These are phyloP conservation scores for Hemibagrus wyckioides DNA, from an alignment of 2,113 vertebrate species.

Conservation along the genomic window DNA sequence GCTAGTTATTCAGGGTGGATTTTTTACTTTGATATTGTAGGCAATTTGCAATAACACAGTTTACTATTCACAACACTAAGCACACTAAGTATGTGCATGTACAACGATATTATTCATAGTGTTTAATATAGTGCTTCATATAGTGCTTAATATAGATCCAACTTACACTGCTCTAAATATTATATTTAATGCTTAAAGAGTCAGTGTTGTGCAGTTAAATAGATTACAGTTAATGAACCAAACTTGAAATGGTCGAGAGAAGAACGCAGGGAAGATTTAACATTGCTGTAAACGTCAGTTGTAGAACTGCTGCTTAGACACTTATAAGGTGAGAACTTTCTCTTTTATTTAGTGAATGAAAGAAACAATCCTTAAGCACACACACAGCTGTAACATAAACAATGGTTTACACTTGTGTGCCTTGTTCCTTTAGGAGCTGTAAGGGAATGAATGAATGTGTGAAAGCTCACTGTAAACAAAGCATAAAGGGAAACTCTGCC, in stretches of 20 bases:
- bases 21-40: not conserved
- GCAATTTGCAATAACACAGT: too few species aligned
- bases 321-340: slow-evolving; percentile 6
- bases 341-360: not conserved
- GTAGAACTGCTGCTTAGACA: not conserved
- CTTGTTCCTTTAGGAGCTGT: slow-evolving; percentile 1
- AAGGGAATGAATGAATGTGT: slow-evolving; percentile 58
- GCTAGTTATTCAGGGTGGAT: not conserved
- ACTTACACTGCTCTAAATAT: not conserved
- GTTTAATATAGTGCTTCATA: not conserved
- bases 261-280: not conserved
- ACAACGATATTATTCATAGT: not conserved
- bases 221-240: not conserved
- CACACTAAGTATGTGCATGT: not conserved
- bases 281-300: not conserved
- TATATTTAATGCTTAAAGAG: not conserved
- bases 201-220: not conserved
- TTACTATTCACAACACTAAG: not conserved
- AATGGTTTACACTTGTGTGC: slow-evolving; percentile 16
- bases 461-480: slow-evolving; percentile 65
- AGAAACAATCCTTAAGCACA: not conserved
- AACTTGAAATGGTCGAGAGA: not conserved
- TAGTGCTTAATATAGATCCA: not conserved
- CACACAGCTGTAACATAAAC: slow-evolving; percentile 36
- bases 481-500: slow-evolving; percentile 57